Evolutionary conservation across 2,888 invertebrate species (phyloP), one percentile per base, ranked within the genome.

Genomic region (Orgyia antiqua): DNA sequence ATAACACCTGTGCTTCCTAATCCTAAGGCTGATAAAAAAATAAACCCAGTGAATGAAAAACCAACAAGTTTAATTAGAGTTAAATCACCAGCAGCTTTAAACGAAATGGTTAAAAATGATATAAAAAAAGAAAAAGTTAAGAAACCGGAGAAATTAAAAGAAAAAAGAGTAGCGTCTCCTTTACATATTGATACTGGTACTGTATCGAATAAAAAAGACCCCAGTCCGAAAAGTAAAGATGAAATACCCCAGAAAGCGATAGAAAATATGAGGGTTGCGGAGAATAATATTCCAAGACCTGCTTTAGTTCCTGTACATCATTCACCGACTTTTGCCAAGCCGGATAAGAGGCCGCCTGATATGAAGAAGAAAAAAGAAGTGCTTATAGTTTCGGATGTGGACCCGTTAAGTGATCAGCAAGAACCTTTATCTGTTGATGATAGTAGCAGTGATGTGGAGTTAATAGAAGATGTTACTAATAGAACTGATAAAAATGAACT

Each of bases 371-470:
- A 83, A 42, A 83, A 83, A 21, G 83, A 83, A 4, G 47, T 82
- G 0, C 52, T 82, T 1, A 78, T 86, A 13, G 53, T 84, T 1
- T 82, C 83, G 0, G 86, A 84, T 17, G 34, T 82, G 4, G 84
- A 84, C 39, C 84, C 86, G 0, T 46, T 84, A 38, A 79, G 79
- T 28, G 51, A 61, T 7, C 53, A 59, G 0, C 55, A 45, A 2
- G 84, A 84, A 33, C 68, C 80, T 0, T 45, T 79, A 0, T 68
- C 76, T 0, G 50, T 84, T 0, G 87, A 87, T 24, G 87, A 87
- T 33, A 87, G 87, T 42, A 84, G 84, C 42, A 87, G 87, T 70
- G 87, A 87, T 20, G 80, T 87, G 0, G 87, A 87, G 61, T 52
- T 87, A 26, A 64, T 87, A 1, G 84, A 83, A 34, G 78, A 76